Percentiles rank a stretch among this genome's conserved stretches.
These are phyloP conservation scores for Sparus aurata DNA, from an alignment of 2,797 vertebrate species.

Conservation along the genomic window DNA sequence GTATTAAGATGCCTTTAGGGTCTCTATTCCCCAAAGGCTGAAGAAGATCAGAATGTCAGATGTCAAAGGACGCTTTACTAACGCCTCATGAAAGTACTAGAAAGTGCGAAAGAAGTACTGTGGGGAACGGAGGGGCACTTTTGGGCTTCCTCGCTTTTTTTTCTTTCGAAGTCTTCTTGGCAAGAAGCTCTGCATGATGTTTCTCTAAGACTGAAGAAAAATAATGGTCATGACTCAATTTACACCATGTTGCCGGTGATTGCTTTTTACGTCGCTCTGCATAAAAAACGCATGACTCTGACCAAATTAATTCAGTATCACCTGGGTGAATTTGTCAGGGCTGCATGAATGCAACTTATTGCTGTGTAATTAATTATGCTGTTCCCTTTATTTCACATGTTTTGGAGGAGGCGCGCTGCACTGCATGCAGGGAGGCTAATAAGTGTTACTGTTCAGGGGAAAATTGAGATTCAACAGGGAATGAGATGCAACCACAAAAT, in stretches of 20 bases:
- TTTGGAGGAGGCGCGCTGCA: slow-evolving; percentile 16
- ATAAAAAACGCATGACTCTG: slow-evolving; percentile 14
- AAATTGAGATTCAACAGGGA: slow-evolving; percentile 65
- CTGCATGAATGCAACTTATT: slow-evolving; percentile 33
- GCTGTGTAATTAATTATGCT: slow-evolving; percentile 42
- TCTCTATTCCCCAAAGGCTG: slow-evolving; percentile 64
- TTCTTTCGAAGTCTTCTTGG: slow-evolving; percentile 42
- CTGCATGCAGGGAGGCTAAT: slow-evolving; percentile 41
- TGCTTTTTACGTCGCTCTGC: slow-evolving; percentile 35
- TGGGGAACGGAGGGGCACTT: slow-evolving; percentile 25
- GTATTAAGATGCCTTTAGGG: slow-evolving; percentile 72
- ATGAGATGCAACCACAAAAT: slow-evolving; percentile 56
- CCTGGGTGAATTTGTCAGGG: slow-evolving; percentile 37
- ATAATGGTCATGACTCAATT: slow-evolving; percentile 32
- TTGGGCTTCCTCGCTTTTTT: background rate
- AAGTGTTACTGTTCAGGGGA: slow-evolving; percentile 47
- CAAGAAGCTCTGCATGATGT: slow-evolving; percentile 11
- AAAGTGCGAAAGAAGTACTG: slow-evolving; percentile 42
- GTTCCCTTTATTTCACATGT: slow-evolving; percentile 30
- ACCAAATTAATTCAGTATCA: slow-evolving; percentile 28
- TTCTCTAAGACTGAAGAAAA: slow-evolving; percentile 32
- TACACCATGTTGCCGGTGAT: slow-evolving; percentile 14
- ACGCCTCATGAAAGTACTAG: slow-evolving; percentile 52
- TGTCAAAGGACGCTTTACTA: slow-evolving; percentile 63
- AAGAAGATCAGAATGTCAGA: slow-evolving; percentile 75